Evolutionary conservation across 1,140 invertebrate genomes (phyloP).

Genomic region (Eufriesea mexicana): DNA sequence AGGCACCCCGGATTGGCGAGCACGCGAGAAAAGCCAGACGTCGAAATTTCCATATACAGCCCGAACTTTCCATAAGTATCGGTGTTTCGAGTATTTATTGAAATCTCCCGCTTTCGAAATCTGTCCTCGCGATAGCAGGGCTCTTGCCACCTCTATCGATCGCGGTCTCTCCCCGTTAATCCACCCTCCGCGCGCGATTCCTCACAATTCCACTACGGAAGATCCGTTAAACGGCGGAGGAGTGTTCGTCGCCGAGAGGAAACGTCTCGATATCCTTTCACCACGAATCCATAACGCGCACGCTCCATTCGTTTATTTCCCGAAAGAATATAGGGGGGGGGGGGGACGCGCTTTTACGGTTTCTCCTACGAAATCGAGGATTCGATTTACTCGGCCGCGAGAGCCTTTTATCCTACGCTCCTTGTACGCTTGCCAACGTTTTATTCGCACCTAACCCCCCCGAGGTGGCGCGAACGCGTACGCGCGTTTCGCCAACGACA

Average conservation of each 20-base stretch:
- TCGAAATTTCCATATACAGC: constrained; percentile 59
- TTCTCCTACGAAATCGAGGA: not conserved
- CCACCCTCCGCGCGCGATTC: not conserved
- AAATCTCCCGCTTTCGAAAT: constrained; percentile 39
- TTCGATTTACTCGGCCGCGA: constrained; percentile 15
- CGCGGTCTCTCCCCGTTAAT: not conserved
- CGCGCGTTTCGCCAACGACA: not conserved
- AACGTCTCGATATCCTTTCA: too few species aligned
- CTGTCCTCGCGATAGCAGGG: not conserved
- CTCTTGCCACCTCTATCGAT: not conserved
- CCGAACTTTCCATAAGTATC: constrained; percentile 47
- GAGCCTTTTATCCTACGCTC: constrained; percentile 7
- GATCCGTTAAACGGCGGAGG: too few species aligned
- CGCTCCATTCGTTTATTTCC: not conserved
- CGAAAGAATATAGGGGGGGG: too few species aligned
- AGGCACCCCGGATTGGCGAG: constrained; percentile 6
- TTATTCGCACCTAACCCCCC: not conserved
- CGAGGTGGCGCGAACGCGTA: not conserved
- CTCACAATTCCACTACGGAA: too few species aligned
- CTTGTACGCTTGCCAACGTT: constrained; percentile 21
- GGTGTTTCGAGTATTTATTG: constrained; percentile 44
- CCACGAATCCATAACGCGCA: too few species aligned
- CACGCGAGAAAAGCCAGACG: constrained; percentile 45
- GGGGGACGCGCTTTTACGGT: not conserved
- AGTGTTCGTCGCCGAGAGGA: too few species aligned